Evolutionary conservation across 1,140 invertebrate species (phyloP).

Genomic region (Matsumurasca onukii): DNA sequence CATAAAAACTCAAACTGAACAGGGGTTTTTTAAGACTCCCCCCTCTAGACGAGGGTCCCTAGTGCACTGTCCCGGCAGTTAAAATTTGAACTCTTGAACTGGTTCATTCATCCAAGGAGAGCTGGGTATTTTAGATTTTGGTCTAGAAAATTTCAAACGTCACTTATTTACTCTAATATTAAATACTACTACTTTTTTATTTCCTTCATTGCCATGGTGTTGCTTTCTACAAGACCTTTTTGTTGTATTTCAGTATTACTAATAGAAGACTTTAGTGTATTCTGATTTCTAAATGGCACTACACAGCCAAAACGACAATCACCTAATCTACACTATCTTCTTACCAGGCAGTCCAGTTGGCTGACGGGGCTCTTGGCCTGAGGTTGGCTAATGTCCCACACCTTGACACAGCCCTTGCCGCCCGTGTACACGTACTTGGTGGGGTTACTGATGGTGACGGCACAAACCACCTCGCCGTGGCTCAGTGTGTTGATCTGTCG

Average conservation of each 20-base stretch:
- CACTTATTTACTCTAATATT: not conserved
- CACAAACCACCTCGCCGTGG: constrained; percentile 93
- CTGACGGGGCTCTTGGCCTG: constrained; percentile 79
- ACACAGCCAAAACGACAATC: not conserved
- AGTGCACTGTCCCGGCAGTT: too few species aligned
- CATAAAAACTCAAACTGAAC: too few species aligned
- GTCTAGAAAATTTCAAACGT: not conserved
- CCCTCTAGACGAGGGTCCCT: too few species aligned
- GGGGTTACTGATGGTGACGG: constrained; percentile 84
- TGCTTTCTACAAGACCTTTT: not conserved
- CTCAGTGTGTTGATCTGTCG: constrained; percentile 87
- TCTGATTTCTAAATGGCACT: too few species aligned
- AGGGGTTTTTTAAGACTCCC: too few species aligned
- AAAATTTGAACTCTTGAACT: too few species aligned
- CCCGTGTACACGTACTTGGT: constrained; percentile 96
- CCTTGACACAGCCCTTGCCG: constrained; percentile 98
- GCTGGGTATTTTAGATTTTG: too few species aligned
- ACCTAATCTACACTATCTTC: constrained; percentile 40
- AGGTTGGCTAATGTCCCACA: constrained; percentile 89
- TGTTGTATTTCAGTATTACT: not conserved
- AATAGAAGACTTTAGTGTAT: too few species aligned
- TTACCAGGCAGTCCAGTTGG: constrained; percentile 89
- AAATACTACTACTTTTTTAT: not conserved
- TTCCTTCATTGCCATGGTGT: not conserved
- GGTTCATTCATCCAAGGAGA: too few species aligned